phyloP scores from a whole-genome alignment of 1,140 invertebrate species.

The Pseudoatta argentina region DNA sequence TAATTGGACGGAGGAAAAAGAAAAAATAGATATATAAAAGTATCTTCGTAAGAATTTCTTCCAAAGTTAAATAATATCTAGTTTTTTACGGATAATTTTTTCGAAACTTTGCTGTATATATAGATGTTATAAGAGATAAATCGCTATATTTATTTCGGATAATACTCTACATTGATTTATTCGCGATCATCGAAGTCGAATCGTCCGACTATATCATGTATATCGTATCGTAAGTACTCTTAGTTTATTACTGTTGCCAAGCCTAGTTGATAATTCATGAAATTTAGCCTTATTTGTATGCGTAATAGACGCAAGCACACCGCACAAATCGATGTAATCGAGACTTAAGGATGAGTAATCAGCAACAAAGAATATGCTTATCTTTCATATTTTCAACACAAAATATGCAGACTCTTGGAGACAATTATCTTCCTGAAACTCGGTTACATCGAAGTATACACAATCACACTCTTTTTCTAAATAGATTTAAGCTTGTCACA shows the following conservation, averaged over 20 bases:
- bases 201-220: conserved; percentile 25
- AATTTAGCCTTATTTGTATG: conserved; percentile 39
- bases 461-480: conserved; percentile 61
- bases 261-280: conserved; percentile 59
- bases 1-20: background rate
- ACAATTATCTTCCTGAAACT: conserved; percentile 52
- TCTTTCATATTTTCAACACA: conserved; percentile 25
- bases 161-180: conserved; percentile 30
- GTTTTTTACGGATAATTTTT: conserved; percentile 80
- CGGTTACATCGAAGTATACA: conserved; percentile 50
- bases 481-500: conserved; percentile 65
- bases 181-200: conserved; percentile 53
- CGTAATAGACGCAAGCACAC: conserved; percentile 49
- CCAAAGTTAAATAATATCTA: conserved; percentile 70
- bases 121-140: conserved; percentile 47
- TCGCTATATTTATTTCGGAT: conserved; percentile 46
- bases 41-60: conserved; percentile 66
- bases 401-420: background rate
- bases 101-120: conserved; percentile 65
- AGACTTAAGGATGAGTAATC: background rate
- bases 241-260: conserved; percentile 59
- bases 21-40: conserved; percentile 21
- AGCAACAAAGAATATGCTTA: conserved; percentile 20
- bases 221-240: conserved; percentile 65
- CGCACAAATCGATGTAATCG: conserved; percentile 67